phyloP scores from a whole-genome alignment of 2,113 vertebrate species.

The Hippocampus guttulatus region DNA sequence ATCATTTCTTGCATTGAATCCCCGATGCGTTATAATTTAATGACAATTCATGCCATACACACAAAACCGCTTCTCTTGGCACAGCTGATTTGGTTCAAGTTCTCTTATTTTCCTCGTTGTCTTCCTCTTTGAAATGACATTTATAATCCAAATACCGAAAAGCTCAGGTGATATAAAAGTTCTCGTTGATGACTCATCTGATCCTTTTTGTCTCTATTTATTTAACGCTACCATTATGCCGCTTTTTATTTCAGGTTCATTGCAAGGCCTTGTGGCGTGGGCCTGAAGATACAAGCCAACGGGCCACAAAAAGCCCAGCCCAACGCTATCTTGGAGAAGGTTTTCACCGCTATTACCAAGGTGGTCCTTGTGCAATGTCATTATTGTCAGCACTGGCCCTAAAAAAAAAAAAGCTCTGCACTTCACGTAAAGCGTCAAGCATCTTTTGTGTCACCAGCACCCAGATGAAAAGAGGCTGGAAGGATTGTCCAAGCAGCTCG shows the following conservation, averaged over 20 bases:
- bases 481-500: slow-evolving; percentile 95
- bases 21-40: neutral
- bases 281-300: slow-evolving; percentile 91
- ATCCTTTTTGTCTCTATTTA: neutral
- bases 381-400: neutral
- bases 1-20: too few species aligned
- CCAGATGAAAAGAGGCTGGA: slow-evolving; percentile 96
- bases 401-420: neutral
- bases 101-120: neutral
- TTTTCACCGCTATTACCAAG: slow-evolving; percentile 98
- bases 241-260: slow-evolving; percentile 80
- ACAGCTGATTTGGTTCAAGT: neutral
- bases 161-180: slow-evolving; percentile 1
- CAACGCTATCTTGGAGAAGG: slow-evolving; percentile 97
- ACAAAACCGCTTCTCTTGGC: neutral
- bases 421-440: neutral
- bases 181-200: neutral
- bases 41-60: neutral
- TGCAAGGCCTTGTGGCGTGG: slow-evolving; percentile 94
- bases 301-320: slow-evolving; percentile 92
- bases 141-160: slow-evolving; percentile 1
- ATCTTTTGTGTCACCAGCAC: slow-evolving; percentile 71
- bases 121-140: neutral
- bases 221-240: neutral
- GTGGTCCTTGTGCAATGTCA: slow-evolving; percentile 47